Evolutionary conservation across 2,888 invertebrate species (phyloP).

Genomic region (Parthenolecanium corni): DNA sequence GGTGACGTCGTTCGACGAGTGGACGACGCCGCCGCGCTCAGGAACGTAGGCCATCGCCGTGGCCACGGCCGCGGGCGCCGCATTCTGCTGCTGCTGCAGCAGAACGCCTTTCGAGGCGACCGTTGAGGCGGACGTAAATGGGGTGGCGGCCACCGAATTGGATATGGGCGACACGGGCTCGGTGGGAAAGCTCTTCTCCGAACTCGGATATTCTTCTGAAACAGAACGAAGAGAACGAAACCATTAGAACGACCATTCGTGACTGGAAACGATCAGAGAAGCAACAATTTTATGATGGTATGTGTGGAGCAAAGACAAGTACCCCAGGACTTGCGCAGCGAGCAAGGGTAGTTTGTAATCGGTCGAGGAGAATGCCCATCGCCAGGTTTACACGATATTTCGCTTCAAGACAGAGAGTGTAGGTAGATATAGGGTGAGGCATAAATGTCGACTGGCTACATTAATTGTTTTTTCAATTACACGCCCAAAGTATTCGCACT

Average conservation of each 20-base stretch:
- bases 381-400: too few species aligned
- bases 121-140: neutral
- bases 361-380: too few species aligned
- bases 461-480: too few species aligned
- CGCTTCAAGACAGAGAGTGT: too few species aligned
- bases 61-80: neutral
- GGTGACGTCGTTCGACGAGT: neutral
- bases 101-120: neutral
- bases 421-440: too few species aligned
- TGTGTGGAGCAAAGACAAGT: too few species aligned
- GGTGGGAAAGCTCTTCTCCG: constrained; percentile 15
- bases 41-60: neutral
- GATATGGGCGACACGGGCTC: neutral
- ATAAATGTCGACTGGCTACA: too few species aligned
- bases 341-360: too few species aligned
- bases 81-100: neutral
- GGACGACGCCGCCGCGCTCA: too few species aligned
- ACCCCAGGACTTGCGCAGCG: too few species aligned
- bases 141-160: neutral
- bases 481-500: too few species aligned
- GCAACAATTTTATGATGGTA: too few species aligned
- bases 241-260: neutral
- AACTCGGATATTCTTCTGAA: constrained; percentile 21
- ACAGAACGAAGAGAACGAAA: neutral
- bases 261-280: neutral